Evolutionary conservation across 92 coral and sea anemone genomes (phyloP), one percentile per base, ranked within the genome.

Genomic region (Heliopora coerulea): DNA sequence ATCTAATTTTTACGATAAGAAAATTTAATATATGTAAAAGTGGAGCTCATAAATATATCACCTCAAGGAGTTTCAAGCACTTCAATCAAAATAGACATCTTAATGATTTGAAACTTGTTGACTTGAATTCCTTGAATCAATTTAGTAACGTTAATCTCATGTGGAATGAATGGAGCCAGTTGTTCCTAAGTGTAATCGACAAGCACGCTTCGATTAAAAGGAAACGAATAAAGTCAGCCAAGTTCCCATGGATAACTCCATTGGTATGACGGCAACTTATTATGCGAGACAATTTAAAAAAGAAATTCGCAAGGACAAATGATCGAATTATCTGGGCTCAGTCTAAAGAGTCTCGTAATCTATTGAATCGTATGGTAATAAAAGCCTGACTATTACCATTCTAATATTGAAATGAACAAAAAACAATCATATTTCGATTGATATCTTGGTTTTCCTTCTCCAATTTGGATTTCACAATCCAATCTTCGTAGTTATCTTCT

Each of bases 311-410:
- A 25, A 54, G 46, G 42, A 54, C 50, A 11, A 13, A 57, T 29
- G 68, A 74, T 52, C 42, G 37, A 37, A 65, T 28, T 2, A 59
- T 19, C 8, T 74, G 79, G 69, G 18, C 66, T 8, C 15, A 31
- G 1, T 74, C 56, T 63, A 59, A 74, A 58, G 49, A 14, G 11
- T 41, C 49, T 1, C 52, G 12, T 50, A 74, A 74, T 37, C 46
- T 40, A 1, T 40, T 26, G 48, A 59, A 30, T 42, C 54, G 56
- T 3, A 34, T 54, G 54, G 54, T 73, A 54, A 20, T 10, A 32
- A 24, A 54, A 17, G 79, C 79, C 79, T 34, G 79, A 54, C 2
- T 73, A 17, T 39, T 73, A 73, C 54, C 79, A 56, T 33, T 14
- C 63, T 46, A 42, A 49, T 50, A 59, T 73, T 4, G 66, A 73